phyloP scores from a whole-genome alignment of 2,888 invertebrate genomes.

The Rhogogaster chlorosoma region DNA sequence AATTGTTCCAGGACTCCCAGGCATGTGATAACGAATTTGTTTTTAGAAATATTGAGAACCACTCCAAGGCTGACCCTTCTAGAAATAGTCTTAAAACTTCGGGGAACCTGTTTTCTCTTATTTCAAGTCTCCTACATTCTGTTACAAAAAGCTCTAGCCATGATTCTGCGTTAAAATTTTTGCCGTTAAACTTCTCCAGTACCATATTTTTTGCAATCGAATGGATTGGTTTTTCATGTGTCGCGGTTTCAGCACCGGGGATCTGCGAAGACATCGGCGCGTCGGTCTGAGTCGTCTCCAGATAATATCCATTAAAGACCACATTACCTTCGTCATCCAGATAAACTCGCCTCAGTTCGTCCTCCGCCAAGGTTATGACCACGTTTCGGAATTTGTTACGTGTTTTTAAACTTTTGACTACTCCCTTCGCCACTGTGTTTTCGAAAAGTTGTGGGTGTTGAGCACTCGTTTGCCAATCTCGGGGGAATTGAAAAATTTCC shows the following conservation, averaged over 20 bases:
- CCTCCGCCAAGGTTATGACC: slow-evolving; percentile 34
- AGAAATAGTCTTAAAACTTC: slow-evolving; percentile 43
- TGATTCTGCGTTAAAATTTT: slow-evolving; percentile 47
- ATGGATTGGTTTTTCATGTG: slow-evolving; percentile 1
- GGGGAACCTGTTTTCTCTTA: slow-evolving; percentile 33
- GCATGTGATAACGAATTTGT: not conserved
- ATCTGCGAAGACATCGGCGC: slow-evolving; percentile 11
- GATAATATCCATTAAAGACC: slow-evolving; percentile 47
- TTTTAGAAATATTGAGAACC: slow-evolving; percentile 2
- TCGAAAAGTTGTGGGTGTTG: slow-evolving; percentile 36
- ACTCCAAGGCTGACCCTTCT: slow-evolving; percentile 12
- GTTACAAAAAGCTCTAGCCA: slow-evolving; percentile 45
- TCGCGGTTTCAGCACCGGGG: not conserved
- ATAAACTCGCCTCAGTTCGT: slow-evolving; percentile 48
- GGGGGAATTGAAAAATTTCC: slow-evolving; percentile 41
- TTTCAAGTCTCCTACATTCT: slow-evolving; percentile 15
- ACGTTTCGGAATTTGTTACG: too few species aligned
- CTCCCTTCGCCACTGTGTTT: not conserved
- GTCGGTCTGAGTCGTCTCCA: slow-evolving; percentile 34
- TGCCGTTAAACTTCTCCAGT: slow-evolving; percentile 29
- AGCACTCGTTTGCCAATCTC: not conserved
- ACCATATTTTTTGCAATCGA: slow-evolving; percentile 46
- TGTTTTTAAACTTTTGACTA: too few species aligned
- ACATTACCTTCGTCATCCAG: slow-evolving; percentile 54
- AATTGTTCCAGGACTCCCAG: slow-evolving; percentile 46